A percentile compares a stretch with the other conserved stretches of the same genome.
Evolutionary conservation across 2,888 invertebrate species (phyloP).

Genomic region (Lampropteryx suffumata): DNA sequence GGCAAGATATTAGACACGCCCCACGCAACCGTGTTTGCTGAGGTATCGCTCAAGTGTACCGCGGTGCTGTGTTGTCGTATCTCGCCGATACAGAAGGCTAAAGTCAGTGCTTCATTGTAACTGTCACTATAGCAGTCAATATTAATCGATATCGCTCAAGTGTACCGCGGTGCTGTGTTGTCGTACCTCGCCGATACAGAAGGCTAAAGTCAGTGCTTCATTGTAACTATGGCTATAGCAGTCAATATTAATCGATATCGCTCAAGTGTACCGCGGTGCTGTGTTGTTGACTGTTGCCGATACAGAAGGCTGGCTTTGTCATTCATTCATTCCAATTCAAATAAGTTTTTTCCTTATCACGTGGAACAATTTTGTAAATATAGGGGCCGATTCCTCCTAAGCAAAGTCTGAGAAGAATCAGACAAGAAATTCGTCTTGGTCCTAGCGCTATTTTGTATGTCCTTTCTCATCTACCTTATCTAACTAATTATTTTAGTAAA

Average conservation of each 20-base stretch:
- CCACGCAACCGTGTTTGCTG: conserved; percentile 84
- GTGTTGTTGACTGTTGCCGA: conserved; percentile 94
- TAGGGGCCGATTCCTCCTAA: no score
- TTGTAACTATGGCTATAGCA: no score
- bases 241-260: no score
- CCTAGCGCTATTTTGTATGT: no score
- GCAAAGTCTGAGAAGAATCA: no score
- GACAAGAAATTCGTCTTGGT: no score
- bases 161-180: conserved; percentile 95
- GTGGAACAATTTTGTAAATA: no score
- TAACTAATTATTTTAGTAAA: no score
- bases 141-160: conserved; percentile 85
- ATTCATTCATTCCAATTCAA: no score
- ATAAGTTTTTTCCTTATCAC: no score
- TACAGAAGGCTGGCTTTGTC: conserved; percentile 96
- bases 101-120: conserved; percentile 82
- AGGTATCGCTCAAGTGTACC: conserved; percentile 87
- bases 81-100: conserved; percentile 95
- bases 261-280: conserved; percentile 90
- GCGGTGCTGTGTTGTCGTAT: conserved; percentile 96
- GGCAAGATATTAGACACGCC: conserved; percentile 85
- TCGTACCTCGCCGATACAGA: conserved; percentile 94
- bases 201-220: conserved; percentile 87
- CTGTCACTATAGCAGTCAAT: no score
- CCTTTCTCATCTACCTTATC: no score